Percentiles rank a stretch among this genome's conserved stretches.
These are phyloP conservation scores for Bradypus variegatus DNA, from an alignment of 2,797 vertebrate species.

Conservation along the genomic window DNA sequence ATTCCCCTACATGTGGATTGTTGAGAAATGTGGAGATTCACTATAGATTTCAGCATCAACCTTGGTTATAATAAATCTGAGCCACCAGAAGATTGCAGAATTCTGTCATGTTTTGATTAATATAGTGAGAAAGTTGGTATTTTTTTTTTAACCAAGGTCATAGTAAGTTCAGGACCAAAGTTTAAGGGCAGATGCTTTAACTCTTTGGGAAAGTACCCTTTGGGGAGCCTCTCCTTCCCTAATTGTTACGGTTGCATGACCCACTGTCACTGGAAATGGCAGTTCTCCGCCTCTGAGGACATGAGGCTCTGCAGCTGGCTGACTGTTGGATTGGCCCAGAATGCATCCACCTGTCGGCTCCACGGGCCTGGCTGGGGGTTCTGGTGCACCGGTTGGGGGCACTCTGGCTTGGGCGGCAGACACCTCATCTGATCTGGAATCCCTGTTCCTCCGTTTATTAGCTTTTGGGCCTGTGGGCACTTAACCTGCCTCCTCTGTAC, in stretches of 20 bases:
- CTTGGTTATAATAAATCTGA: background rate
- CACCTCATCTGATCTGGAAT: background rate
- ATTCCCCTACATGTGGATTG: background rate
- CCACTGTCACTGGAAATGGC: background rate
- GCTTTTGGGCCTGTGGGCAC: background rate
- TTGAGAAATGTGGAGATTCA: background rate
- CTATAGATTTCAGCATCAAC: background rate
- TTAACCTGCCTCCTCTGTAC: background rate
- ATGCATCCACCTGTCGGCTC: background rate
- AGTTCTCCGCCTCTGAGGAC: background rate
- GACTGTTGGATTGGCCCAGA: background rate
- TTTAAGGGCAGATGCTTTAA: background rate
- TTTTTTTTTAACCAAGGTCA: background rate
- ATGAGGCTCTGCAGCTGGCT: background rate
- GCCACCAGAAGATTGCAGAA: background rate
- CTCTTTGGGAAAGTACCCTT: background rate
- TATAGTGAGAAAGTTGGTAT: background rate
- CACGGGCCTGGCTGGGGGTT: background rate
- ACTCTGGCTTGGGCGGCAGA: background rate
- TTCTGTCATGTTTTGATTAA: background rate
- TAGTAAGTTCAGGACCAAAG: background rate
- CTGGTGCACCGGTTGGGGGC: background rate
- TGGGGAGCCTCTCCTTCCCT: background rate
- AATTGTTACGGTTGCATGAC: background rate
- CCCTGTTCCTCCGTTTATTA: background rate